A percentile compares a stretch with the other conserved stretches of the same genome.
phyloP scores from a whole-genome alignment of 2,797 vertebrate species.

The Phoeniculus purpureus region DNA sequence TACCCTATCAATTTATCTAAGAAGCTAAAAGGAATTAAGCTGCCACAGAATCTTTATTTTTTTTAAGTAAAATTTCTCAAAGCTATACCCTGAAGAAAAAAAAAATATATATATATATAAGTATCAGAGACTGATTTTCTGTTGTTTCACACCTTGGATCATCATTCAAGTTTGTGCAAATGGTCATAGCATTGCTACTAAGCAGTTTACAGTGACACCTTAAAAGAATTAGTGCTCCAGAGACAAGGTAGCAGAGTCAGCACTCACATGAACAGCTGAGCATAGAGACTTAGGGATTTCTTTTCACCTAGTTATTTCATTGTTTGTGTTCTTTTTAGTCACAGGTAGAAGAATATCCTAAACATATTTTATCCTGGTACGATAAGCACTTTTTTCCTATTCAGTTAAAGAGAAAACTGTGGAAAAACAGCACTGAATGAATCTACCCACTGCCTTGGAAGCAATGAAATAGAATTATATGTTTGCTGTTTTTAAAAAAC shows the following conservation, averaged over 20 bases:
- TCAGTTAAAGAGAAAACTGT: background rate
- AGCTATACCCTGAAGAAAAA: background rate
- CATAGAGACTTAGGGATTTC: constrained; percentile 19
- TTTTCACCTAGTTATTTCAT: constrained; percentile 33
- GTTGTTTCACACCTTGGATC: constrained; percentile 32
- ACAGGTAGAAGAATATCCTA: background rate
- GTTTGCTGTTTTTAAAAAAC: background rate
- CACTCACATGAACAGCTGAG: constrained; percentile 30
- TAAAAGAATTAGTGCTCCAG: constrained; percentile 57
- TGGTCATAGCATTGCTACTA: constrained; percentile 53
- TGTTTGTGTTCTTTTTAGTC: background rate
- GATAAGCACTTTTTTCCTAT: background rate
- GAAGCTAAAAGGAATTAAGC: background rate
- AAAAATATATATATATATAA: background rate
- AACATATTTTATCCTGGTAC: background rate
- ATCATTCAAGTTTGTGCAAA: constrained; percentile 53
- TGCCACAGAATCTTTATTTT: background rate
- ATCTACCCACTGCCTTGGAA: background rate
- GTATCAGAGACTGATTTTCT: constrained; percentile 9
- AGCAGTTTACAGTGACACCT: constrained; percentile 52
- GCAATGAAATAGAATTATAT: background rate
- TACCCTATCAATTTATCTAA: background rate
- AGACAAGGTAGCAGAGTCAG: constrained; percentile 48
- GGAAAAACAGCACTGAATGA: background rate
- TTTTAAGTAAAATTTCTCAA: background rate